Conservation (phyloP, 2,888 invertebrate species). For the Pristionchus japonicus region DNA sequence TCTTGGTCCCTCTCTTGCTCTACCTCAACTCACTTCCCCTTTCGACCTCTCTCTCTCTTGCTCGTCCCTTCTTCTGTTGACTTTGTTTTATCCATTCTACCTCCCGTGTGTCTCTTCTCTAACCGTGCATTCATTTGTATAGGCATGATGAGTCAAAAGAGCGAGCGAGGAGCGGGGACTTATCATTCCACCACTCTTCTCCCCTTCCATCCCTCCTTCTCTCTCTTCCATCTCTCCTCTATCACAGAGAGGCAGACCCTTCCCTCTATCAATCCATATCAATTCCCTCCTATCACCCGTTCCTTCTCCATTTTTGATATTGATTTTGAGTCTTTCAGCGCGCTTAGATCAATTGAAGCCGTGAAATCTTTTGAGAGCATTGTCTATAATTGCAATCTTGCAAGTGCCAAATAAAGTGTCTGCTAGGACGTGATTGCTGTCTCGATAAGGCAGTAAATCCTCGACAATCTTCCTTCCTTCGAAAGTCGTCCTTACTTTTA, state of each 20-base stretch:
- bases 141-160: constrained; percentile 42
- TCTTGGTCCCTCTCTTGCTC: neutral
- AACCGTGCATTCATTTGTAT: constrained; percentile 34
- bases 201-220: constrained; percentile 21
- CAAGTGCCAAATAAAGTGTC: neutral
- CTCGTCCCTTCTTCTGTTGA: neutral
- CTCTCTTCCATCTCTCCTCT: constrained; percentile 39
- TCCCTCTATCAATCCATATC: constrained; percentile 45
- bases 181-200: constrained; percentile 41
- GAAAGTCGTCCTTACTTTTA: too few species aligned
- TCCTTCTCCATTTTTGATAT: neutral
- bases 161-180: constrained; percentile 1
- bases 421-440: neutral
- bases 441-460: constrained; percentile 8
- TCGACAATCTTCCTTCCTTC: too few species aligned
- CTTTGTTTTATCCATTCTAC: constrained; percentile 15
- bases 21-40: neutral
- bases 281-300: constrained; percentile 8
- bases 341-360: neutral
- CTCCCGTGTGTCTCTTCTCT: neutral
- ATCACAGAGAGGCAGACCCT: too few species aligned
- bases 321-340: neutral
- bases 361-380: neutral
- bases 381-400: constrained; percentile 12
- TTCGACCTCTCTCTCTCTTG: neutral